A percentile compares a stretch with the other conserved stretches of the same genome.
Evolutionary conservation across 2,113 vertebrate genomes (phyloP).

Genomic region (Neopipo cinnamomea): DNA sequence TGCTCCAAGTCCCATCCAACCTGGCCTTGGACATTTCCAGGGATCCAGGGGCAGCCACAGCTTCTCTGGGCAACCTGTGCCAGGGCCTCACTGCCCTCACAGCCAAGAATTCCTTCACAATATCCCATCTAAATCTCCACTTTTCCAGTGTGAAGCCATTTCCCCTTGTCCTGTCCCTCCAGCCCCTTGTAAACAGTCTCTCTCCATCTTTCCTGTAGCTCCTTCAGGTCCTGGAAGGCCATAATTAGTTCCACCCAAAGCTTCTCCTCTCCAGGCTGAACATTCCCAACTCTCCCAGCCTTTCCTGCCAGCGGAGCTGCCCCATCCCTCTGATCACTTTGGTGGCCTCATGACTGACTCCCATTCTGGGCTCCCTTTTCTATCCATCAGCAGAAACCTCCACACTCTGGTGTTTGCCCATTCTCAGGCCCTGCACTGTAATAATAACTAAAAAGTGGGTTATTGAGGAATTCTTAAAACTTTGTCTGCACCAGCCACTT

Average conservation of each 20-base stretch:
- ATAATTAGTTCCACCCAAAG: fast-evolving
- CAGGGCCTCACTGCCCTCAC: fast-evolving
- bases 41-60: not conserved
- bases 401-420: not conserved
- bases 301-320: not conserved
- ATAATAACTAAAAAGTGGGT: not conserved
- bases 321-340: not conserved
- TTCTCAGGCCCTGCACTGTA: no score
- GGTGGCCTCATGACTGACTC: not conserved
- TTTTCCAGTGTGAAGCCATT: not conserved
- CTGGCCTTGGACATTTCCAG: not conserved
- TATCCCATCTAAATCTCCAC: not conserved
- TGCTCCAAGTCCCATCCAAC: fast-evolving
- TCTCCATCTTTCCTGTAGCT: not conserved
- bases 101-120: not conserved
- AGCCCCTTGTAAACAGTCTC: fast-evolving
- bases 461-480: not conserved
- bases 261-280: not conserved
- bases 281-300: fast-evolving
- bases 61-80: not conserved
- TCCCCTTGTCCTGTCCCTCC: not conserved
- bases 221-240: not conserved
- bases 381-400: not conserved
- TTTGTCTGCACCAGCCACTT: not conserved
- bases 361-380: not conserved